Evolutionary conservation across 2,113 vertebrate genomes (phyloP).

Genomic region (Ctenomys sociabilis): DNA sequence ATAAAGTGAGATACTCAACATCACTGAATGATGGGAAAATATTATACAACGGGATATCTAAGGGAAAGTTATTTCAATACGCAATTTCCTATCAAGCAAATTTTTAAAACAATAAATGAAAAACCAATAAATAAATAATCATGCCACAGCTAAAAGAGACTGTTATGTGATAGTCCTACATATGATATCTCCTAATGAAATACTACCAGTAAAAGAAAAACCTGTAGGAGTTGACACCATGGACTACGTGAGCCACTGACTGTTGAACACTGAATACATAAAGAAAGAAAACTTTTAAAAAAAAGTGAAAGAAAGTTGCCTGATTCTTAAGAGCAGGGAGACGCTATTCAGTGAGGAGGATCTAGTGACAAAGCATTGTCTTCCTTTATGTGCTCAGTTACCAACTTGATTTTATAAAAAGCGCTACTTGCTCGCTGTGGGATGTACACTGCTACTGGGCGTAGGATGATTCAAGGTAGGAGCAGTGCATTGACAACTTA

Average conservation of each 20-base stretch:
- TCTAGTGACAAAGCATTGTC: slow-evolving; percentile 18
- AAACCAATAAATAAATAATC: background rate
- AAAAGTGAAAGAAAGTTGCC: background rate
- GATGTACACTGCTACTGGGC: background rate
- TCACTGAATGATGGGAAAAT: background rate
- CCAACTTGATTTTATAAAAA: background rate
- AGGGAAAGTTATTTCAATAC: background rate
- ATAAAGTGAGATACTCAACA: background rate
- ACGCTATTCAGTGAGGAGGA: background rate
- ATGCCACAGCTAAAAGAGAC: background rate
- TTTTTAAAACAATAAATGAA: background rate
- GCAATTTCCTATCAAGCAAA: slow-evolving; percentile 3
- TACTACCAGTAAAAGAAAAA: background rate
- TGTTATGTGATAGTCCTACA: background rate
- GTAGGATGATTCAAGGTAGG: background rate
- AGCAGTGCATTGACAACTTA: background rate
- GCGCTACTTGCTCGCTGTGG: background rate
- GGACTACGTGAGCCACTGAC: background rate
- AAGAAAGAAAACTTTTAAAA: background rate
- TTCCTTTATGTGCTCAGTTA: background rate
- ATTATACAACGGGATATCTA: background rate
- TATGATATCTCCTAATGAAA: background rate
- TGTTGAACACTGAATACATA: background rate
- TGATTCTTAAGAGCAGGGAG: background rate
- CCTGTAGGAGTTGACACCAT: background rate